Conservation (phyloP, 2,888 invertebrate genomes). For the Platerodrilus igneus region DNA sequence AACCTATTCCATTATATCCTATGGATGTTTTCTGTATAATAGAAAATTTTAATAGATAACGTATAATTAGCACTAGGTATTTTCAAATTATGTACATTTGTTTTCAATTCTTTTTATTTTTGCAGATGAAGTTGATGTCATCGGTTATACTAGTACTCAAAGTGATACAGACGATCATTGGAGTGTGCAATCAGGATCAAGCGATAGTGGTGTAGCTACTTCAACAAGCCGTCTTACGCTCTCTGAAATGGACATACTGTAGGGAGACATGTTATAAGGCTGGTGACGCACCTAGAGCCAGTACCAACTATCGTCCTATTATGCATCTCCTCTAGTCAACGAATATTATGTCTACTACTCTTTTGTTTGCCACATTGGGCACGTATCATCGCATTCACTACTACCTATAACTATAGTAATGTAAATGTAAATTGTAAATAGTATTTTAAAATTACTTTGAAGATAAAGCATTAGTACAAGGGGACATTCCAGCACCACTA, state of each 20-base stretch:
- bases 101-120: slow-evolving; percentile 31
- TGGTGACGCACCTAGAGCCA: slow-evolving; percentile 37
- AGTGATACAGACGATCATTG: slow-evolving; percentile 80
- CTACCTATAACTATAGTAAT: slow-evolving; percentile 20
- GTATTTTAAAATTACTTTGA: slow-evolving; percentile 39
- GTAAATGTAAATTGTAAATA: slow-evolving; percentile 45
- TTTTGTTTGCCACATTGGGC: slow-evolving; percentile 24
- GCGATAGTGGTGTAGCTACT: slow-evolving; percentile 70
- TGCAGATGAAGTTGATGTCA: slow-evolving; percentile 82
- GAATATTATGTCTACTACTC: slow-evolving; percentile 29
- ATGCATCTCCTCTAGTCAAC: slow-evolving; percentile 26
- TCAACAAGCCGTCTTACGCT: slow-evolving; percentile 63
- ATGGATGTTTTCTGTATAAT: no score
- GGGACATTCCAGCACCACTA: no score
- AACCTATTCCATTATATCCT: no score
- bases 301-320: slow-evolving; percentile 27
- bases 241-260: slow-evolving; percentile 55
- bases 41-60: no score
- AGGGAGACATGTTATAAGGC: slow-evolving; percentile 36
- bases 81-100: slow-evolving; percentile 2
- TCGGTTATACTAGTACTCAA: slow-evolving; percentile 80
- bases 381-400: slow-evolving; percentile 30
- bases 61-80: no score
- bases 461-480: no score
- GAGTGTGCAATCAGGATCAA: slow-evolving; percentile 67